phyloP scores from a whole-genome alignment of 1,140 invertebrate genomes.

The Magallana gigas region DNA sequence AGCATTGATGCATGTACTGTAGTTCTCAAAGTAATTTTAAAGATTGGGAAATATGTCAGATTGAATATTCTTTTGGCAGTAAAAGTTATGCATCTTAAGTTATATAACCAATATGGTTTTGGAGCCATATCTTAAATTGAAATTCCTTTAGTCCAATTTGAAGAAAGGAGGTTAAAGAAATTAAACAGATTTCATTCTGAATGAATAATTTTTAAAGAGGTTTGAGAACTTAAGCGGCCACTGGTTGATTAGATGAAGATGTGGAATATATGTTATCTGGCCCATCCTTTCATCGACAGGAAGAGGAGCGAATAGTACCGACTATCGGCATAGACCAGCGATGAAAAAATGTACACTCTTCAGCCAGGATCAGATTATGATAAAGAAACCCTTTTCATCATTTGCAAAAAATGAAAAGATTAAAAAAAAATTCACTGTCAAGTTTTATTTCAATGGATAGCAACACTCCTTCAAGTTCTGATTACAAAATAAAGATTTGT shows the following conservation, averaged over 20 bases:
- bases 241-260: background rate
- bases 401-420: background rate
- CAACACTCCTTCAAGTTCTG: conserved; percentile 19
- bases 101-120: no score
- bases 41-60: no score
- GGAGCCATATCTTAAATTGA: no score
- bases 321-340: background rate
- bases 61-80: no score
- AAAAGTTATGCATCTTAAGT: no score
- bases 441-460: background rate
- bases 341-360: background rate
- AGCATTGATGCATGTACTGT: no score
- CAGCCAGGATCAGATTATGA: background rate
- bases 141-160: no score
- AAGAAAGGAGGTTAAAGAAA: no score
- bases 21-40: no score
- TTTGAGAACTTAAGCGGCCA: background rate
- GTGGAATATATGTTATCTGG: background rate
- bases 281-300: conserved; percentile 9
- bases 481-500: conserved; percentile 16
- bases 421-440: no score
- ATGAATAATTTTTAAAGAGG: no score
- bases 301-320: background rate
- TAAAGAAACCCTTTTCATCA: background rate
- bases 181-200: no score